Conservation (phyloP, 2,113 vertebrate genomes). For the Atlantisia rogersi region DNA sequence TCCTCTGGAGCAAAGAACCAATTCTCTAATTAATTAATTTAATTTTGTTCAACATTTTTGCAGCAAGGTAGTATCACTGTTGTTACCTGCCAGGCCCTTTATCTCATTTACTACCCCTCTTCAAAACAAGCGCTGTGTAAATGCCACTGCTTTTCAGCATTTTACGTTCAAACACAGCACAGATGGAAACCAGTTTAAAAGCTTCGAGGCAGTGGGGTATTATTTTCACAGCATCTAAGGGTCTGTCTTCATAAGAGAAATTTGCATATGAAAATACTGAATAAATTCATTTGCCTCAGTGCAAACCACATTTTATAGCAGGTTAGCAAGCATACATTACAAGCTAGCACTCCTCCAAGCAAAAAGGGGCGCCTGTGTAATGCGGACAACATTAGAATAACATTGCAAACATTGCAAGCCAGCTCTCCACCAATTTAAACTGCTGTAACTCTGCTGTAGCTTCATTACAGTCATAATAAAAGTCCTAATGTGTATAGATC, state of each 20-base stretch:
- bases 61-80: neutral
- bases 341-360: neutral
- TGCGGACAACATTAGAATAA: neutral
- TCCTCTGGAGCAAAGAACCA: neutral
- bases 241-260: neutral
- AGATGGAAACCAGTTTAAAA: neutral
- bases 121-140: neutral
- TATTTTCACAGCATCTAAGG: neutral
- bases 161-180: neutral
- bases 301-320: neutral
- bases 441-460: neutral
- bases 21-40: neutral
- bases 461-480: neutral
- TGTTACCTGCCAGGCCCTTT: neutral
- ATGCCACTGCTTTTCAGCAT: neutral
- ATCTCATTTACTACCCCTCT: neutral
- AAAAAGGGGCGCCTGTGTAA: neutral
- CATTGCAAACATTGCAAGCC: neutral
- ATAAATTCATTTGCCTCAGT: neutral
- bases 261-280: neutral
- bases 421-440: neutral
- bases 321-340: neutral
- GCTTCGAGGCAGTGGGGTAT: neutral
- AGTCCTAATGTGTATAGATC: neutral
- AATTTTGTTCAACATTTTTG: neutral